Base-by-base conservation (phyloP, 2,888 invertebrate species). In the Acronicta aceris region DNA sequence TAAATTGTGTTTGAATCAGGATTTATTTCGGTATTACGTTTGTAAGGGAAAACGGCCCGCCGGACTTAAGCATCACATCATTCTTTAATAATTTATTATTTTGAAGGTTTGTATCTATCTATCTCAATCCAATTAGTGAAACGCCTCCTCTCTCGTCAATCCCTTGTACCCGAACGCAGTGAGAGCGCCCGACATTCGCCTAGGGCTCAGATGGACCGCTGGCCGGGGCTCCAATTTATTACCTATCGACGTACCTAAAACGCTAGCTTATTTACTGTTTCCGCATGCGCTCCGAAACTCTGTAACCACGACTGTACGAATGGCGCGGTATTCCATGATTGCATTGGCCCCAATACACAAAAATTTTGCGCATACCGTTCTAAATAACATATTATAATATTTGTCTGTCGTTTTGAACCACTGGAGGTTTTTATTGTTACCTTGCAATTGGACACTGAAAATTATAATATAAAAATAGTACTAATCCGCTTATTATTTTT, bases 281-380 rank as follows among this genome's bases (percentile, higher is more conserved):
- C 58, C 41, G 70, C 52, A 47, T 9, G 33, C 36, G 61, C 33
- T 40, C 21, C 52, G 42, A 36, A 42, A 66, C 42, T 46, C 43
- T 40, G 49, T 30, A 48, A 45, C 33, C 41, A 16, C 42, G 17
- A 47, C 16, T 40, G 16, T 36, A 43, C 47, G 56, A 54, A 41
- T 16, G 41, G 33, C 52, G 59, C 60, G 49, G 53, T 67, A 68
- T 64, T 70, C 63, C 40, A 61, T 59, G 68, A 67, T 71, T 65
- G 47, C 70, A 73, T 66, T 79, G 78, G 66, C 75, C 75, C 55
- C 74, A 69, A 81, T 81, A 53, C 52, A 59, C 50, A 66, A 53
- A 38, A 58, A 60, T 70, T 59, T 65, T 55, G 65, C 65, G 65
- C 66, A 65, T 64, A 62, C 50, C 45, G 60, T 61, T 67, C 52